Conservation (phyloP, 2,888 invertebrate genomes). For the Leuctra nigra region DNA sequence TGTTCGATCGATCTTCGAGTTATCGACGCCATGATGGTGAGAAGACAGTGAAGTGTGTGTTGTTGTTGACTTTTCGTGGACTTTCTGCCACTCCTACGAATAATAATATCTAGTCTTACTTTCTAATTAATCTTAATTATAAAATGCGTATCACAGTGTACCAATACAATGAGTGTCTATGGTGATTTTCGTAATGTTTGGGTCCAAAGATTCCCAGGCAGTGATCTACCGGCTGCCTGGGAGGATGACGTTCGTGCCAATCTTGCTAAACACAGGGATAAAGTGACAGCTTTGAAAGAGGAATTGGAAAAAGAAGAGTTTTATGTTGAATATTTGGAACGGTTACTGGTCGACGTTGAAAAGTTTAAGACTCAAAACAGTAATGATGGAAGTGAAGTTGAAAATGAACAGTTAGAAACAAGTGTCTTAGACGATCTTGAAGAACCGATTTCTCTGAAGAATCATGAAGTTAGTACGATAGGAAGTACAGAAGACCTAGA, state of each 20-base stretch:
- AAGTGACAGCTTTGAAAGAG: conserved; percentile 71
- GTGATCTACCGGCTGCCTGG: conserved; percentile 85
- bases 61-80: no score
- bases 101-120: not conserved
- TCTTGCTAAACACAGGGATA: conserved; percentile 81
- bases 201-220: conserved; percentile 86
- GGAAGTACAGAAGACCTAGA: conserved; percentile 28
- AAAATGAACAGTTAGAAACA: conserved; percentile 37
- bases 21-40: no score
- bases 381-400: conserved; percentile 38
- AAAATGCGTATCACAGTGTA: not conserved
- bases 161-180: conserved; percentile 63
- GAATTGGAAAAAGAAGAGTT: conserved; percentile 86
- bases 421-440: conserved; percentile 1
- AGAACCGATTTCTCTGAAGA: conserved; percentile 3
- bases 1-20: no score
- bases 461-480: conserved; percentile 37
- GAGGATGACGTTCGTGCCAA: conserved; percentile 89
- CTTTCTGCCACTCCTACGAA: not conserved
- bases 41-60: no score
- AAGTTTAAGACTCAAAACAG: conserved; percentile 57
- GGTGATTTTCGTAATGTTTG: conserved; percentile 88
- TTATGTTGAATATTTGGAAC: conserved; percentile 83
- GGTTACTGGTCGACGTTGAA: conserved; percentile 77
- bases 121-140: not conserved